phyloP scores from a whole-genome alignment of 1,140 invertebrate genomes.

The Philopotamus ludificatus region DNA sequence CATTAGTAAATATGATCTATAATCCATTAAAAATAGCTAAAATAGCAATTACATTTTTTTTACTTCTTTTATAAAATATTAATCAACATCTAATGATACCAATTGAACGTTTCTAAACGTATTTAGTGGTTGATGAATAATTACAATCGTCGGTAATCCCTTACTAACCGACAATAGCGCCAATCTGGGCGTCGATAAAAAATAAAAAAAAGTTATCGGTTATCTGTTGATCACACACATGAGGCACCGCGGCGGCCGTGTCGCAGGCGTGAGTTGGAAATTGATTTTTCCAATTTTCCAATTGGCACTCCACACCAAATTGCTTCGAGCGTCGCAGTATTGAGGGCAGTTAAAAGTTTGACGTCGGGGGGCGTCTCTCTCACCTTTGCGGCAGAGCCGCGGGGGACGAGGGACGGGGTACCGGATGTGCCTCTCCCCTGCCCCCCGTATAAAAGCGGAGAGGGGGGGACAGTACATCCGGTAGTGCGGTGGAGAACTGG shows the following conservation, averaged over 20 bases:
- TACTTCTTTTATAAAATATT: too few relatives aligned
- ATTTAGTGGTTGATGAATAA: too few relatives aligned
- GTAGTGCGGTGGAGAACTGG: not conserved
- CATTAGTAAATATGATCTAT: too few relatives aligned
- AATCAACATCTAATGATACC: too few relatives aligned
- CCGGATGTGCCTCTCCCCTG: too few relatives aligned
- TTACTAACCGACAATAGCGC: too few relatives aligned
- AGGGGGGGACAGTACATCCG: not conserved
- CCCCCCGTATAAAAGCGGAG: too few relatives aligned
- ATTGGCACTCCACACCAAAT: slow-evolving; percentile 34
- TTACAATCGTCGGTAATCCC: too few relatives aligned
- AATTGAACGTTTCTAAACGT: too few relatives aligned
- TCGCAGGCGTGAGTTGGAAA: slow-evolving; percentile 27
- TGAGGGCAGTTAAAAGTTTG: slow-evolving; percentile 37
- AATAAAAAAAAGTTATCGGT: slow-evolving; percentile 19
- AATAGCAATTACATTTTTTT: too few relatives aligned
- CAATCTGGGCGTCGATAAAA: not conserved
- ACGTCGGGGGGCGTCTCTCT: not conserved
- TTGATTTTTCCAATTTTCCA: slow-evolving; percentile 41
- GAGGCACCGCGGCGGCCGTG: not conserved
- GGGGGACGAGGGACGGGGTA: too few relatives aligned
- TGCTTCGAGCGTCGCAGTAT: slow-evolving; percentile 34
- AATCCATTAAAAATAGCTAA: too few relatives aligned
- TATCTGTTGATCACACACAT: slow-evolving; percentile 24
- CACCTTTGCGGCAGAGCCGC: not conserved